These are phyloP conservation scores for Aratinga solstitialis DNA, from an alignment of 2,797 vertebrate genomes.

Conservation along the genomic window DNA sequence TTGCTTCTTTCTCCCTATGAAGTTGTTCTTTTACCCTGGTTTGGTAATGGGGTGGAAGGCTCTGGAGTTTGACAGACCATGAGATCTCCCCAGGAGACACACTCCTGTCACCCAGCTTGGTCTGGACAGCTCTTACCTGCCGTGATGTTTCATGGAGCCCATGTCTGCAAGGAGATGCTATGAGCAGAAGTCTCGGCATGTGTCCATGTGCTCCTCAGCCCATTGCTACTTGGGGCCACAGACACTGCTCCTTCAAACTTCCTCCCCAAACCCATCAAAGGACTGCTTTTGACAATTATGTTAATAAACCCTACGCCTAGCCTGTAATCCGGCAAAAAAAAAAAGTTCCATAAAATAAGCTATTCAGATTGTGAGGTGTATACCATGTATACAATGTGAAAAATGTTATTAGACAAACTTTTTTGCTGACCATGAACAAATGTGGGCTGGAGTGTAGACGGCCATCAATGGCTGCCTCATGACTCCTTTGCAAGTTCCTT, in stretches of 20 bases:
- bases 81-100: not conserved
- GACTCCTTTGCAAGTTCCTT: not conserved
- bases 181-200: fast-evolving
- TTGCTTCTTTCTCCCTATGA: not conserved
- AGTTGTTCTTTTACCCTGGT: not conserved
- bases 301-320: not conserved
- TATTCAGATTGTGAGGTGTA: not conserved
- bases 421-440: not conserved
- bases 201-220: not conserved
- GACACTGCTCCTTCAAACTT: not conserved
- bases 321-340: not conserved
- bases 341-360: not conserved
- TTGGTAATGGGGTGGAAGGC: not conserved
- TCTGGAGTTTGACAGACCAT: not conserved
- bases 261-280: not conserved
- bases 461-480: not conserved
- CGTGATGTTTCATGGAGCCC: not conserved
- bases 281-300: not conserved
- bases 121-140: not conserved
- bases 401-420: not conserved
- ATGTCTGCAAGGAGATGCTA: not conserved
- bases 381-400: not conserved
- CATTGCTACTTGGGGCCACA: not conserved
- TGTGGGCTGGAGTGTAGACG: fast-evolving
- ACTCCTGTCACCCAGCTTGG: not conserved